phyloP scores from a whole-genome alignment of 2,888 invertebrate genomes.

The Neelides folsomi region DNA sequence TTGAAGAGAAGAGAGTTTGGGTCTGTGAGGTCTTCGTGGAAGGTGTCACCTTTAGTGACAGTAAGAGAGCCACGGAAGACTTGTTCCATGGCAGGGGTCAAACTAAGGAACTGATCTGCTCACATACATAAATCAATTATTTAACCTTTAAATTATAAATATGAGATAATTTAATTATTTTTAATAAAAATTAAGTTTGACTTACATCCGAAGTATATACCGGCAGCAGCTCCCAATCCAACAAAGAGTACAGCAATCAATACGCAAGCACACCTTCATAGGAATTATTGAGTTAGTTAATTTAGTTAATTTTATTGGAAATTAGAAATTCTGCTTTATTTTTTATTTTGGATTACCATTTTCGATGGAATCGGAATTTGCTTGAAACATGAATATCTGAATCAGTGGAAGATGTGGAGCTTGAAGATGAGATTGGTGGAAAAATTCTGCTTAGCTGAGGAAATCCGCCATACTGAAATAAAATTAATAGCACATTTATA shows the following conservation, averaged over 20 bases:
- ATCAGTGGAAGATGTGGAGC: conserved; percentile 48
- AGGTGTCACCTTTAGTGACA: conserved; percentile 55
- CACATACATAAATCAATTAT: conserved; percentile 33
- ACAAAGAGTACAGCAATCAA: conserved; percentile 69
- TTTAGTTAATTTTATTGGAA: too few relatives aligned
- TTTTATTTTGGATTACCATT: conserved; percentile 41
- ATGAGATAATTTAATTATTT: too few relatives aligned
- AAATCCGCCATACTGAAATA: conserved; percentile 30
- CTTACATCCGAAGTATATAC: conserved; percentile 56
- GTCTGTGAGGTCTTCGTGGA: conserved; percentile 53
- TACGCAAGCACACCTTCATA: conserved; percentile 57
- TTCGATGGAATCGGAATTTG: conserved; percentile 68
- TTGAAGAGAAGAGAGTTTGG: conserved; percentile 56
- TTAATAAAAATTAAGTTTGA: too few relatives aligned
- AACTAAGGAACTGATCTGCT: conserved; percentile 59
- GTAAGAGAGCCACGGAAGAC: conserved; percentile 70
- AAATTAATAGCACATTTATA: conserved; percentile 6
- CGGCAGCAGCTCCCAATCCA: conserved; percentile 54
- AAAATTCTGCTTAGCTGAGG: conserved; percentile 32
- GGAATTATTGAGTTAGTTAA: too few relatives aligned
- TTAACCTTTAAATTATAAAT: too few relatives aligned
- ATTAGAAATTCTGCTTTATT: too few relatives aligned
- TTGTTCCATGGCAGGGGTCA: conserved; percentile 60
- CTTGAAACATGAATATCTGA: conserved; percentile 76
- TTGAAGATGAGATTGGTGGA: conserved; percentile 29